Percentiles rank a stretch among this genome's conserved stretches.
Evolutionary conservation across 2,888 invertebrate species (phyloP).

Genomic region (Epirrhoe tristata): DNA sequence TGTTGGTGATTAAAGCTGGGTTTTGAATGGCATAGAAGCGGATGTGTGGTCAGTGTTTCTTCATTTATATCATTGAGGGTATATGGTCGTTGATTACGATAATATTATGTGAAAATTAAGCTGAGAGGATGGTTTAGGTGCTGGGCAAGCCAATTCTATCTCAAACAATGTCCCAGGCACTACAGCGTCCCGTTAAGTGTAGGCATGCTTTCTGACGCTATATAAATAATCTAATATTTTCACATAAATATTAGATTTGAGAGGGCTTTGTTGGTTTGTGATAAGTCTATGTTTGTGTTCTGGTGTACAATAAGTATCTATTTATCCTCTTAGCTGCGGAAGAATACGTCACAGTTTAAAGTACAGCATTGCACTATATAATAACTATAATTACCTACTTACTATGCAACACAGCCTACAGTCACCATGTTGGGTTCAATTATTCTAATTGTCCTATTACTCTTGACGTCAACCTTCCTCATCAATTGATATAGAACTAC

Average conservation of each 20-base stretch:
- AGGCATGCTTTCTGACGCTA: no score
- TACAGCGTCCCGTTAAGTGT: no score
- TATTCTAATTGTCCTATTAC: conserved; percentile 19
- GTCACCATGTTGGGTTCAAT: conserved; percentile 12
- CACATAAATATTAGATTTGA: no score
- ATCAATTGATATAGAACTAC: background rate
- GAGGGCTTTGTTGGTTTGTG: background rate
- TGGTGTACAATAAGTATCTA: no score
- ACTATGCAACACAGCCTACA: conserved; percentile 11
- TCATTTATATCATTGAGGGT: conserved; percentile 36
- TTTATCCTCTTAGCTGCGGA: no score
- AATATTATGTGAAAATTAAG: conserved; percentile 15
- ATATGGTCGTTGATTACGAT: conserved; percentile 37
- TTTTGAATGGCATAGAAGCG: conserved; percentile 15
- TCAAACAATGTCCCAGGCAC: no score
- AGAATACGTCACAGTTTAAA: no score
- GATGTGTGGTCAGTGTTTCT: conserved; percentile 40
- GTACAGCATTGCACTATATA: background rate
- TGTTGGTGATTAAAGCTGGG: conserved; percentile 6
- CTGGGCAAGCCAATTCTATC: no score
- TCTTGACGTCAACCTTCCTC: conserved; percentile 24
- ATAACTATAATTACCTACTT: conserved; percentile 15
- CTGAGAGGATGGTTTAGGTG: no score
- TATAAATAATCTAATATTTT: no score
- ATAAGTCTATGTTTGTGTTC: no score